Percentiles rank a stretch among this genome's conserved stretches.
These are phyloP conservation scores for Lagopus leucura DNA, from an alignment of 2,113 vertebrate species.

Conservation along the genomic window DNA sequence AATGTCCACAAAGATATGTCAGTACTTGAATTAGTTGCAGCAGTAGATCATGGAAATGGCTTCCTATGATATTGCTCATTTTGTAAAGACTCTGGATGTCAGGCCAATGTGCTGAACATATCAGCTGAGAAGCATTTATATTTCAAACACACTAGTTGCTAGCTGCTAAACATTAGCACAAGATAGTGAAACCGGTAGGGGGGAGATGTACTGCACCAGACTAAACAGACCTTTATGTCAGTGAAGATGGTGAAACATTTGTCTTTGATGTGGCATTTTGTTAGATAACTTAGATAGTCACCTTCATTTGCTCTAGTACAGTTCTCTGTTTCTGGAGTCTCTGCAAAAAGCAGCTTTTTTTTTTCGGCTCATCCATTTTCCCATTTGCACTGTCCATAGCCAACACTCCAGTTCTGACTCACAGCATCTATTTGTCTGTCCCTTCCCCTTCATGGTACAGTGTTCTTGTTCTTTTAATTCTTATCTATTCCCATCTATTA, in stretches of 20 bases:
- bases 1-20: background rate
- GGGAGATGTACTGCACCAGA: background rate
- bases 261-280: background rate
- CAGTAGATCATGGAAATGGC: background rate
- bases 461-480: background rate
- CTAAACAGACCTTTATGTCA: background rate
- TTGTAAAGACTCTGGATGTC: background rate
- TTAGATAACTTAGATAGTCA: background rate
- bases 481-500: background rate
- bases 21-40: background rate
- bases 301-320: background rate
- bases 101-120: background rate
- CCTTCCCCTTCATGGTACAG: accelerated
- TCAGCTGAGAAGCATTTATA: background rate
- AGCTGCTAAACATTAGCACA: background rate
- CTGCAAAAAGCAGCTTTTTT: background rate
- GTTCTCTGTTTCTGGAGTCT: background rate
- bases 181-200: background rate
- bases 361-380: background rate
- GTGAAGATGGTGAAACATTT: background rate
- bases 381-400: background rate
- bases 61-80: background rate
- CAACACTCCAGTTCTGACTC: background rate
- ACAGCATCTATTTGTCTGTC: background rate
- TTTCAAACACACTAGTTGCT: background rate